Percentiles rank a stretch among this genome's conserved stretches.
phyloP scores from a whole-genome alignment of 1,140 invertebrate genomes.

The Pemphigus obesinymphae region DNA sequence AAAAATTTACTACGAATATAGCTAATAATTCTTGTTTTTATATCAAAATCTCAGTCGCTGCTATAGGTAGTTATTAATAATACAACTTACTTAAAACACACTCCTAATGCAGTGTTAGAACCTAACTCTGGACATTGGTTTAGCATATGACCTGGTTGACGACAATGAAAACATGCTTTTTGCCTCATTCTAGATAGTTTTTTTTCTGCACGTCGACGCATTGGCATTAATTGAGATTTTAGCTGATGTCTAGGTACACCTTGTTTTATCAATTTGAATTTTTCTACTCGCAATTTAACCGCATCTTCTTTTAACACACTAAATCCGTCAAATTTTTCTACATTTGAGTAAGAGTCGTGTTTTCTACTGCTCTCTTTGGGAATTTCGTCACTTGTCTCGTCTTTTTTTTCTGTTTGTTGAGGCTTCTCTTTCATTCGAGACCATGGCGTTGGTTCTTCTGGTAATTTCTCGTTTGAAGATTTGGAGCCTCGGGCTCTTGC shows the following conservation, averaged over 20 bases:
- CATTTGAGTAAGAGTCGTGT: constrained; percentile 42
- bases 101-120: constrained; percentile 52
- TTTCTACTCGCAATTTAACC: constrained; percentile 58
- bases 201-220: constrained; percentile 68
- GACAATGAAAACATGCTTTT: constrained; percentile 75
- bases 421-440: constrained; percentile 59
- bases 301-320: constrained; percentile 68
- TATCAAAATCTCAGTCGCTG: too few relatives aligned
- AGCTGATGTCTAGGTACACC: constrained; percentile 66
- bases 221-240: constrained; percentile 61
- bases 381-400: constrained; percentile 56
- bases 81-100: constrained; percentile 65
- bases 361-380: constrained; percentile 37
- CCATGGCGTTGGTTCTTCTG: constrained; percentile 68
- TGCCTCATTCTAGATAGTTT: constrained; percentile 61
- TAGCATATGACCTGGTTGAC: constrained; percentile 70
- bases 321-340: constrained; percentile 64
- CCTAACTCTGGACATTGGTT: constrained; percentile 70
- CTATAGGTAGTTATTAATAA: too few relatives aligned
- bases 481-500: constrained; percentile 69
- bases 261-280: constrained; percentile 61
- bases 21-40: too few relatives aligned
- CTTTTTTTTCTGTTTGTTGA: constrained; percentile 6
- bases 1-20: too few relatives aligned
- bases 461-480: constrained; percentile 63